Evolutionary conservation across 2,888 invertebrate genomes (phyloP), one percentile per base, ranked within the genome.

Genomic region (Euproctis similis): DNA sequence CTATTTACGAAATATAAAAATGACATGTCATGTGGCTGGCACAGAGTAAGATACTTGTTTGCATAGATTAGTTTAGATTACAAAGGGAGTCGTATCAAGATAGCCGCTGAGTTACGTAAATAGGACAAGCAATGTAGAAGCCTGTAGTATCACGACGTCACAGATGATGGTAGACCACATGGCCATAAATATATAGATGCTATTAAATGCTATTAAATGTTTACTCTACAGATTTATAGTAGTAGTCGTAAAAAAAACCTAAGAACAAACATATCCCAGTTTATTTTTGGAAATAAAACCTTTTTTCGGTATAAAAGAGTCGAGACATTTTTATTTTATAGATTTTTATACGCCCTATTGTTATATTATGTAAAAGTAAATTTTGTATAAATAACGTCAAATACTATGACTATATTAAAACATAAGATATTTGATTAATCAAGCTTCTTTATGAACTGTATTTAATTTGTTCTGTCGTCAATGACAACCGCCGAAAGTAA

Each of bases 21-120:
- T 53, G 47, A 56, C 54, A 56, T 38, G 48, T 47, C 54, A 59
- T 61, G 53, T 59, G 42, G 54, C 55, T 59, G 42, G 54, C 55
- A 46, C 56, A 52, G 34, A 34, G 34, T 41, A 30, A 34, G 37
- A 52, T 52, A 46, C 53, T 44, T 54, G 53, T 64, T 59, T 60
- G 53, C 56, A 39, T 46, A 45, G 46, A 44, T 57, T 58, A 58
- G 60, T 58, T 66, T 42, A 51, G 51, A 58, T 61, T 47, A 58
- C 55, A 45, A 53, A 63, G 59, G 42, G 52, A 50, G 42, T 42
- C 57, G 62, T 60, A 52, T 56, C 59, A 51, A 39, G 48, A 53
- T 54, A 44, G 53, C 49, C 44, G 39, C 52, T 45, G 34, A 39
- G 29, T 73, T 69, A 61, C 67, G 63, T 66, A 72, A 72, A 64